Conservation (phyloP, 2,797 vertebrate species). For the Rhodeus uyekii region DNA sequence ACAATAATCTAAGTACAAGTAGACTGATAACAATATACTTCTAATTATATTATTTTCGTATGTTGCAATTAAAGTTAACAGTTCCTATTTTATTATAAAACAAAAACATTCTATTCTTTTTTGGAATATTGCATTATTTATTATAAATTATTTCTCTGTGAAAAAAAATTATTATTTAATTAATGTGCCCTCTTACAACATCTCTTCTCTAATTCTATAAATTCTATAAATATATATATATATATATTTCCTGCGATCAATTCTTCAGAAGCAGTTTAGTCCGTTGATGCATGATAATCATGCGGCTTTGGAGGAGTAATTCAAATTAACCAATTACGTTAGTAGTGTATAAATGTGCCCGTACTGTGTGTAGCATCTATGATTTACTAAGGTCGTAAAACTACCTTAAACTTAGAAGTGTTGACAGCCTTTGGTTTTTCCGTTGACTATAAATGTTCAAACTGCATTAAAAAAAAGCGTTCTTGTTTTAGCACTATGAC, state of each 20-base stretch:
- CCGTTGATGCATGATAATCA: background rate
- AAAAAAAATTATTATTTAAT: no score
- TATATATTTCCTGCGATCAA: background rate
- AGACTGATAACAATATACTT: no score
- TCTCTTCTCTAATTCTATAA: no score
- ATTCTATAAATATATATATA: no score
- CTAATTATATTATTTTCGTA: no score
- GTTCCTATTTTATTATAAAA: background rate
- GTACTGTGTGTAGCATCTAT: constrained; percentile 3
- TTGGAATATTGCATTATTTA: background rate
- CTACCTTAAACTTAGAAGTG: constrained; percentile 19
- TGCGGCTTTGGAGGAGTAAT: background rate
- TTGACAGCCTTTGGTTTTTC: constrained; percentile 37
- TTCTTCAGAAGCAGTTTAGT: background rate
- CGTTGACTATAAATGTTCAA: constrained; percentile 34
- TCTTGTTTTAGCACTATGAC: constrained; percentile 35
- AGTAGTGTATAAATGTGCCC: background rate
- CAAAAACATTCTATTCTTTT: background rate
- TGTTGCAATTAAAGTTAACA: background rate
- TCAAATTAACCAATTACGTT: background rate
- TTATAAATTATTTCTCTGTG: background rate
- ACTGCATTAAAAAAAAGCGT: constrained; percentile 39
- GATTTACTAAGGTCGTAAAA: constrained; percentile 50
- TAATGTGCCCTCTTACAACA: no score
- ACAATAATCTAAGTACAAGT: background rate